Base-by-base conservation (phyloP, 2,113 vertebrate genomes). In the Oncorhynchus nerka region DNA sequence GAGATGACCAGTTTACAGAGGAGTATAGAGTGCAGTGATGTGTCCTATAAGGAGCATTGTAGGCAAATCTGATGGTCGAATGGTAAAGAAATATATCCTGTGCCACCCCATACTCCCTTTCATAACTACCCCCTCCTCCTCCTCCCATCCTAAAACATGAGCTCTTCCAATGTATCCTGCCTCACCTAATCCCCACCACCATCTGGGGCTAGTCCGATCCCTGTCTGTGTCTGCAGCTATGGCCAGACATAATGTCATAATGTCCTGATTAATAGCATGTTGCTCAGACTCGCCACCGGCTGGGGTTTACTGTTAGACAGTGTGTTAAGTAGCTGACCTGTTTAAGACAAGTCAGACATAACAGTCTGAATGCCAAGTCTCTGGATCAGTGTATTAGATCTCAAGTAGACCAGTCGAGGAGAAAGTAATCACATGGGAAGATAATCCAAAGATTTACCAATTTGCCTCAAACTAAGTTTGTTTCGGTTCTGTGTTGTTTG, bases 141-240 rank as follows among this genome's bases (percentile, higher is more conserved):
- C 39, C 39, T 11, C 39, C 39, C 9, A 82, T 86, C 85, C 67
- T 86, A 84, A 87, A 91, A 86, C 7, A 39, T 39, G 34, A 39
- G 39, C 39, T 45, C 39, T 45, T 84, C 81, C 84, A 80, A 77
- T 30, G 6, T 81, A 68, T 62, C 55, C 73, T 59, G 7, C 61
- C 79, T 83, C 74, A 32, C 79, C 65, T 75, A 45, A 45, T 11
- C 39, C 39, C 39, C 8, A 45, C 39, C 9, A 45, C 39, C 39
- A 45, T 9, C 39, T 45, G 39, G 9, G 9, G 39, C 39, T 45
- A 45, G 39, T 68, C 73, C 74, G 68, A 20, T 69, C 71, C 76
- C 68, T 73, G 75, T 78, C 39, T 2, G 8, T 39, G 39, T 39
- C 39, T 39, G 39, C 39, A 39, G 39, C 39, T 39, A 11, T 45